Evolutionary conservation across 2,113 vertebrate genomes (phyloP).

Genomic region (Penelope pileata): DNA sequence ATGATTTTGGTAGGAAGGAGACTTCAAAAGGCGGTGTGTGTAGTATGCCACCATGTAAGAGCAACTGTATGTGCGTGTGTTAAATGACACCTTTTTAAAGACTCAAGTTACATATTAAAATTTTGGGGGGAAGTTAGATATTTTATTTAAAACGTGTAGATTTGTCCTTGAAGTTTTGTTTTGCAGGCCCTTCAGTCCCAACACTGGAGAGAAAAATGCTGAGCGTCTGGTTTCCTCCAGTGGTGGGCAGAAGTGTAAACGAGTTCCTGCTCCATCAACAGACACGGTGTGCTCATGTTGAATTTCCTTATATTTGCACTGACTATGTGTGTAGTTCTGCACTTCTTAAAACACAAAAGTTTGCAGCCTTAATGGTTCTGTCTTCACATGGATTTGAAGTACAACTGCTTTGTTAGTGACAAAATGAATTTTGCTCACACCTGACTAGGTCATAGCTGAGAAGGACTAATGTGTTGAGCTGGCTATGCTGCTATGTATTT

Average conservation of each 20-base stretch:
- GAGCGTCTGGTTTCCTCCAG: background rate
- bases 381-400: background rate
- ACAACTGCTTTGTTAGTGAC: background rate
- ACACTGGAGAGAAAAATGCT: constrained; percentile 2
- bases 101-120: accelerated
- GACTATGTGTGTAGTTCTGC: background rate
- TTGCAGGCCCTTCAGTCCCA: constrained; percentile 39
- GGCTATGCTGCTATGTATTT: background rate
- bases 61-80: accelerated
- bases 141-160: background rate
- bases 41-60: background rate
- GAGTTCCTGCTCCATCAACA: background rate
- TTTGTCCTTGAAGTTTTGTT: background rate
- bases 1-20: background rate
- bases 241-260: background rate
- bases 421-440: background rate
- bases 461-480: background rate
- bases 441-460: background rate
- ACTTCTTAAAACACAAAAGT: background rate
- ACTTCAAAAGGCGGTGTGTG: accelerated
- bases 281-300: constrained; percentile 52
- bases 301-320: background rate
- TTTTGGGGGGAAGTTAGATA: background rate
- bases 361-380: background rate
- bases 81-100: background rate